A percentile compares a stretch with the other conserved stretches of the same genome.
phyloP scores from a whole-genome alignment of 2,888 invertebrate species.

The Lithophane ornitopus region DNA sequence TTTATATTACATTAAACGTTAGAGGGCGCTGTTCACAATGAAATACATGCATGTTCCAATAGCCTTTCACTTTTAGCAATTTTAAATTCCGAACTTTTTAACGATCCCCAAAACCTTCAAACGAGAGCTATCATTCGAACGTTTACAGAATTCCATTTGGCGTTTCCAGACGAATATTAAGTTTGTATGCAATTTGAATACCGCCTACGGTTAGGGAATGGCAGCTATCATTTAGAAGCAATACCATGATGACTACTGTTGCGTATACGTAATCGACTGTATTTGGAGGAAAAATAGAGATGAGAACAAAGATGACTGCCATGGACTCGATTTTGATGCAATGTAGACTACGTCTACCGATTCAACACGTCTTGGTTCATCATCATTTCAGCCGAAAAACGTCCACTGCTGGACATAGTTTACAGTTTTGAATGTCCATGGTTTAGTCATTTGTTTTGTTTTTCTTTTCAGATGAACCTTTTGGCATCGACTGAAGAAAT shows the following conservation, averaged over 20 bases:
- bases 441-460: background rate
- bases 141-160: slow-evolving; percentile 59
- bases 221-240: slow-evolving; percentile 79
- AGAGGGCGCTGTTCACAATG: rapidly evolving
- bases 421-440: background rate
- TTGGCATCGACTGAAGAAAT: background rate
- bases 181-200: slow-evolving; percentile 73
- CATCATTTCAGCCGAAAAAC: too few relatives aligned
- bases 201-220: slow-evolving; percentile 82
- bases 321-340: slow-evolving; percentile 1
- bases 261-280: slow-evolving; percentile 51
- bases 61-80: slow-evolving; percentile 16
- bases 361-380: background rate
- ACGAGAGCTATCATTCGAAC: slow-evolving; percentile 52
- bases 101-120: slow-evolving; percentile 29
- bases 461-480: background rate
- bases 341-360: too few relatives aligned
- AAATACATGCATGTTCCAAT: background rate
- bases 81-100: slow-evolving; percentile 23
- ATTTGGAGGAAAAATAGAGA: slow-evolving; percentile 38
- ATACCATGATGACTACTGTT: slow-evolving; percentile 79
- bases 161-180: slow-evolving; percentile 62
- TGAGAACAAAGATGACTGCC: background rate
- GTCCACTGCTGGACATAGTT: too few relatives aligned
- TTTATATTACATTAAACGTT: background rate